Conservation (phyloP, 2,113 vertebrate genomes). For the Mustelus asterias region DNA sequence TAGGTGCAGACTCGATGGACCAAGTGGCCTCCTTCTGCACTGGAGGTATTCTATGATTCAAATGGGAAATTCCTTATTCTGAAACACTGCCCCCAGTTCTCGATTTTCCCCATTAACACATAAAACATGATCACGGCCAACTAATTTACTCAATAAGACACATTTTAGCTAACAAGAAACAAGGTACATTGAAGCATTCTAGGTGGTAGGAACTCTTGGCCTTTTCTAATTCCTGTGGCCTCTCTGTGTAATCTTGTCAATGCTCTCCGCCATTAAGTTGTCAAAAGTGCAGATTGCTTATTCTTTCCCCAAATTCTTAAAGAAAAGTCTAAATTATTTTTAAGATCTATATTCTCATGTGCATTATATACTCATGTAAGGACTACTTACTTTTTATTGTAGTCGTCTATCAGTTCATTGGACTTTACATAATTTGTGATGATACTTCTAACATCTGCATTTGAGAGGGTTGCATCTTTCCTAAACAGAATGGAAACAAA, state of each 20-base stretch:
- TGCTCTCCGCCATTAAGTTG: background rate
- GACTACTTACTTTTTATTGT: constrained; percentile 81
- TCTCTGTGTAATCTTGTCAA: background rate
- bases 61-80: too few relatives aligned
- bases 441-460: constrained; percentile 70
- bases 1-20: too few relatives aligned
- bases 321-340: background rate
- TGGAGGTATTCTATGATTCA: too few relatives aligned
- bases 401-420: constrained; percentile 75
- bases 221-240: background rate
- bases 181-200: background rate
- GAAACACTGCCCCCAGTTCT: background rate
- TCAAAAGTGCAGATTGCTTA: background rate
- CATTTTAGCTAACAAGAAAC: background rate
- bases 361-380: background rate
- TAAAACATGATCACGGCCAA: background rate
- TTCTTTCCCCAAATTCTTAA: background rate
- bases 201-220: background rate
- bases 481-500: constrained; percentile 45
- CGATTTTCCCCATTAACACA: too few relatives aligned
- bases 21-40: too few relatives aligned
- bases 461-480: constrained; percentile 73
- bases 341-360: too few relatives aligned
- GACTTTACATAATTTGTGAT: constrained; percentile 79
- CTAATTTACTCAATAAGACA: background rate